Evolutionary conservation across 2,888 invertebrate genomes (phyloP), one percentile per base, ranked within the genome.

Genomic region (Athrips mouffetella): DNA sequence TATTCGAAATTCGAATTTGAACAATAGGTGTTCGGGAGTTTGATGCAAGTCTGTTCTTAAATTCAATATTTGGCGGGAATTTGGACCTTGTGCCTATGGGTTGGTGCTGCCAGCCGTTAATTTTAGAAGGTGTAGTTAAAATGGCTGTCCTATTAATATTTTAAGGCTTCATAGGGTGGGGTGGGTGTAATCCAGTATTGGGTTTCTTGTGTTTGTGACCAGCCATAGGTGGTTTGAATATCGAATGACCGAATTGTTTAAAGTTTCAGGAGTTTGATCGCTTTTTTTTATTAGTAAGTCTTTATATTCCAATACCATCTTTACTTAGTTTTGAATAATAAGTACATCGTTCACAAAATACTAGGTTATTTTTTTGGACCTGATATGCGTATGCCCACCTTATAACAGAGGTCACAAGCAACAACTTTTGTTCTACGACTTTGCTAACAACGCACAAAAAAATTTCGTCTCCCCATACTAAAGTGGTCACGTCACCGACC

Each of bases 1-100:
- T 70, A 69, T 67, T 67, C 53, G 58, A 66, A 63, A 60, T 60
- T 61, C 57, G 57, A 66, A 62, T 62, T 60, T 60, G 55, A 56
- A 63, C 63, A 67, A 45, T 67, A 65, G 54, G 57, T 56, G 50
- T 59, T 62, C 63, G 65, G 62, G 63, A 65, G 58, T 35, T 35
- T 35, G 16, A 27, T 27, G 7, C 3, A 5, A 27, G 7, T 27
- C 27, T n/a, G n/a, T n/a, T n/a, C n/a, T n/a, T 10, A 20, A 37
- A 37, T 37, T 20, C 18, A 11, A 21, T 23, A 21, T 37, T 23
- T 33, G 27, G n/a, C n/a, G n/a, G 29, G n/a, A 30, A 31, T 42
- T 42, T 42, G 25, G 25, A 45, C 27, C 40, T 25, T 45, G 29
- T 30, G 31, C 30, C 35, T 42, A 42, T 35, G 37, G 33, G 27